Base-by-base conservation (phyloP, 2,113 vertebrate genomes). In the Poeciliopsis occidentalis region DNA sequence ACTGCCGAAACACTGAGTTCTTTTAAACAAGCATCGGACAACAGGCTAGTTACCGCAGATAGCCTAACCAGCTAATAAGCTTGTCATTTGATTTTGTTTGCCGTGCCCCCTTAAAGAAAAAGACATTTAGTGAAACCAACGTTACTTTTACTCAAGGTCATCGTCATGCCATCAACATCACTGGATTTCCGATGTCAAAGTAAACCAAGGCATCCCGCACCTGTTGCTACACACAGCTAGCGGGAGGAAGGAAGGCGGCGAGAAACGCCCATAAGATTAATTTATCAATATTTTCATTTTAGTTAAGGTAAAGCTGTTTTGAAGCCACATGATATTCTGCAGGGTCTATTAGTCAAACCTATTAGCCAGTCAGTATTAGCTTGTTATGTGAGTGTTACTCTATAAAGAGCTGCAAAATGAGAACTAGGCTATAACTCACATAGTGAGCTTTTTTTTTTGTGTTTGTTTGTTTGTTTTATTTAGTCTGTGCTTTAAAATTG, bases 21-120 rank as follows among this genome's bases (percentile, higher is more conserved):
- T 37, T 11, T 37, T 37, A 12, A 37, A 37, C 8, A 29, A 29
- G 29, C 29, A 29, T 29, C 29, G 3, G 29, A 29, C 29, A 29
- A 7, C 51, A 22, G 24, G 51, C 19, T 24, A 24, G 22, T 24
- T 57, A n/a, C 8, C 10, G 22, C 51, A 57, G 7, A 10, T n/a
- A 24, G 24, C 51, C 22, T 10, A 1, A n/a, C 8, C 24, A 57
- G 44, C 44, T 47, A 47, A n/a, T 57, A 10, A 57, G 22, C 51
- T n/a, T 24, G 19, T 8, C 22, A 24, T 22, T 3, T n/a, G 24
- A 3, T n/a, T 57, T n/a, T 57, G 51, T 24, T 57, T 3, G 0
- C 0, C 34, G 7, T 0, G 2, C 10, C 34, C 34, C 2, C 10
- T 12, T 0, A 11, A 37, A 0, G n/a, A 54, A 22, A 54, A 57